phyloP scores from a whole-genome alignment of 1,140 invertebrate genomes.

The Gonioctena quinquepunctata region DNA sequence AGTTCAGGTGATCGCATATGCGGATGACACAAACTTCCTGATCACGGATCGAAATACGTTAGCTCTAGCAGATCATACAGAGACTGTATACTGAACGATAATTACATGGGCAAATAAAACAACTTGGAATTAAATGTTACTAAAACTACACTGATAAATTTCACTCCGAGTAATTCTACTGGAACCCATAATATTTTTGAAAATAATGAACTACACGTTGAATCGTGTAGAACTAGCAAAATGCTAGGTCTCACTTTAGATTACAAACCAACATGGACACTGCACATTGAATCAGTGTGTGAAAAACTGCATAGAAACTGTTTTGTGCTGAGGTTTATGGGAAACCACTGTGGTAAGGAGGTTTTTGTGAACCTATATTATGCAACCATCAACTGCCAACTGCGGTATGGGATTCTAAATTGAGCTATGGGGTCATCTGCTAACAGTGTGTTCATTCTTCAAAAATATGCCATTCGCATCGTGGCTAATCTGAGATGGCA shows the following conservation, averaged over 20 bases:
- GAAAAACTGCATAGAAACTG: too few relatives aligned
- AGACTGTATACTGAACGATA: background rate
- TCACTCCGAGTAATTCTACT: background rate
- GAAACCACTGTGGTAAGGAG: too few relatives aligned
- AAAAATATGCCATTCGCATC: too few relatives aligned
- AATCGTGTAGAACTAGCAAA: background rate
- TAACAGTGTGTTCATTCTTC: too few relatives aligned
- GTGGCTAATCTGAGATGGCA: too few relatives aligned
- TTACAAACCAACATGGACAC: constrained; percentile 1
- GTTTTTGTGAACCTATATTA: too few relatives aligned
- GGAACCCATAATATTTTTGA: too few relatives aligned
- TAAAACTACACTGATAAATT: background rate
- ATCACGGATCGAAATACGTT: background rate
- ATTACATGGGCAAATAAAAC: background rate
- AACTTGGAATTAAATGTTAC: background rate
- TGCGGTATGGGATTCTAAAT: too few relatives aligned
- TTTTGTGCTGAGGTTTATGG: too few relatives aligned
- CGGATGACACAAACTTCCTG: background rate
- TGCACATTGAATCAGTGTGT: too few relatives aligned
- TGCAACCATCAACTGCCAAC: too few relatives aligned
- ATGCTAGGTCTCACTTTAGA: background rate
- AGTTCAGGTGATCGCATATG: background rate
- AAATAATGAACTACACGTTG: background rate
- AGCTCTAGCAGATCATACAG: background rate
- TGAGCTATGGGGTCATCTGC: too few relatives aligned